Evolutionary conservation across 2,888 invertebrate species (phyloP).

Genomic region (Meiosimyza decipiens): DNA sequence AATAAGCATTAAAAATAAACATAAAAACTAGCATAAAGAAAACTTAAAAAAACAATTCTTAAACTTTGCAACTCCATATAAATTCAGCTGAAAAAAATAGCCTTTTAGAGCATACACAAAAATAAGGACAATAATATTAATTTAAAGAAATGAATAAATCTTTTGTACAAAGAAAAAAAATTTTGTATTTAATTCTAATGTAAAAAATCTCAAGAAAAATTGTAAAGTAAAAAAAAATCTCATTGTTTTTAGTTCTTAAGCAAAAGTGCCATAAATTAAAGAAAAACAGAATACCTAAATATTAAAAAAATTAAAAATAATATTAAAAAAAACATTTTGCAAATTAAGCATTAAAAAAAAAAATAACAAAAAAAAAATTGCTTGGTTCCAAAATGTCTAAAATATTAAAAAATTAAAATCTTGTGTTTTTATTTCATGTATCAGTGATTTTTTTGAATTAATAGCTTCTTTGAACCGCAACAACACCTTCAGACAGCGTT

Average conservation of each 20-base stretch:
- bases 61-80: too few relatives aligned
- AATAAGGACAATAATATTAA: constrained; percentile 10
- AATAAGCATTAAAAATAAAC: too few relatives aligned
- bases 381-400: constrained; percentile 35
- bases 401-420: constrained; percentile 41
- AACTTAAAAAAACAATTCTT: too few relatives aligned
- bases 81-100: too few relatives aligned
- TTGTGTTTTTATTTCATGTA: constrained; percentile 36
- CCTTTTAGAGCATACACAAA: too few relatives aligned
- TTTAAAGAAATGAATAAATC: neutral
- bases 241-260: constrained; percentile 55
- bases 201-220: constrained; percentile 5
- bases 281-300: constrained; percentile 45
- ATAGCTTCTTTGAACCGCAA: neutral
- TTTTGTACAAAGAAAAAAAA: neutral
- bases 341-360: constrained; percentile 31
- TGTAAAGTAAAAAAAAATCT: constrained; percentile 48
- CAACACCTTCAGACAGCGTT: neutral
- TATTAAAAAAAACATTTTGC: constrained; percentile 38
- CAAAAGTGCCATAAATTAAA: constrained; percentile 58
- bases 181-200: too few relatives aligned
- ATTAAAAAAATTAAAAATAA: constrained; percentile 30
- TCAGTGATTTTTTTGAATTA: neutral
- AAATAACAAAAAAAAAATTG: constrained; percentile 31
- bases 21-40: too few relatives aligned